Evolutionary conservation across 2,888 invertebrate genomes (phyloP).

Genomic region (Nemoura dubitans): DNA sequence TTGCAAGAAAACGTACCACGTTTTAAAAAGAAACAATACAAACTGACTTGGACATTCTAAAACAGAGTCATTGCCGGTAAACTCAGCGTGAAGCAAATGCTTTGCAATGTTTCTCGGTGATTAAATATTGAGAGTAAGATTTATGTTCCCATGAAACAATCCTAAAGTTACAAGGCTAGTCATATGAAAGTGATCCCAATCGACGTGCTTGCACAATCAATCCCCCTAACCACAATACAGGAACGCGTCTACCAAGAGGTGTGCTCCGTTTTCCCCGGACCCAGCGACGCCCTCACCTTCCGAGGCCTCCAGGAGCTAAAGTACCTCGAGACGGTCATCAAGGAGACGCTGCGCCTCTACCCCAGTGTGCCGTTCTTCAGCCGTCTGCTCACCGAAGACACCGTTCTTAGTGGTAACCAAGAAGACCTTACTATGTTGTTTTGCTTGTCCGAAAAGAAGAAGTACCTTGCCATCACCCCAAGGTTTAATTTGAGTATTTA

Average conservation of each 20-base stretch:
- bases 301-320: constrained; percentile 45
- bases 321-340: constrained; percentile 49
- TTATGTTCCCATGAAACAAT: no score
- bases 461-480: neutral
- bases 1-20: no score
- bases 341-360: constrained; percentile 47
- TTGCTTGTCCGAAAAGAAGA: neutral
- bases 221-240: neutral
- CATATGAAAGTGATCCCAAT: no score
- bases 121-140: no score
- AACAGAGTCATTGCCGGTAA: no score
- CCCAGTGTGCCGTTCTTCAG: constrained; percentile 52
- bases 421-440: neutral
- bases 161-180: no score
- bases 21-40: no score
- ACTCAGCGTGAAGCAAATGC: no score
- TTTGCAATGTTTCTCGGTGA: no score
- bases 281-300: constrained; percentile 53
- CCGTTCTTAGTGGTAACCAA: neutral
- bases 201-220: no score
- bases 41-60: no score
- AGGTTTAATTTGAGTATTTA: no score
- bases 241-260: constrained; percentile 54
- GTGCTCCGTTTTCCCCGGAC: constrained; percentile 52
- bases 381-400: constrained; percentile 45